These are phyloP conservation scores for Protomyctophum bolini DNA, from an alignment of 2,113 vertebrate genomes.

Conservation along the genomic window DNA sequence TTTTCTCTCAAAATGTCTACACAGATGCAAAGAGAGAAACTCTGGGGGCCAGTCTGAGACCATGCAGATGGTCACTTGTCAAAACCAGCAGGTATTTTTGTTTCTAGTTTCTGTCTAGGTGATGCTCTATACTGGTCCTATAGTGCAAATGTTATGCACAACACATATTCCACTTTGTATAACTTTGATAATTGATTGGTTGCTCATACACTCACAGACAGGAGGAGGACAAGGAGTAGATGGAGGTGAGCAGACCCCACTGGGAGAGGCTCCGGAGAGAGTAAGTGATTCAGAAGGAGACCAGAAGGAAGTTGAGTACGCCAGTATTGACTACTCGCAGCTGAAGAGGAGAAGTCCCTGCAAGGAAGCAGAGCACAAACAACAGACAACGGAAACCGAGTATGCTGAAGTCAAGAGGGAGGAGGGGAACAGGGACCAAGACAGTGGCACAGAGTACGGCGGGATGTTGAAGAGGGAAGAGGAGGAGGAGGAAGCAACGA, in stretches of 20 bases:
- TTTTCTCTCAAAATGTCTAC: not conserved
- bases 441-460: not conserved
- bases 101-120: not conserved
- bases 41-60: not conserved
- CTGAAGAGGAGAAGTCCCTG: slow-evolving; percentile 18
- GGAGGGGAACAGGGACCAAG: not conserved
- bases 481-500: slow-evolving; percentile 1
- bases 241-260: not conserved
- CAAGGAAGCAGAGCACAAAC: not conserved
- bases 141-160: not conserved
- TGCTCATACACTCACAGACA: slow-evolving; percentile 16
- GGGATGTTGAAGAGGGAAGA: not conserved
- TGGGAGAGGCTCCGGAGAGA: not conserved
- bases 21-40: no score
- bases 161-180: not conserved
- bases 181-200: not conserved
- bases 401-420: slow-evolving; percentile 71
- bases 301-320: slow-evolving; percentile 59
- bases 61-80: slow-evolving; percentile 41
- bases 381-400: slow-evolving; percentile 46
- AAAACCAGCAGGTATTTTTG: slow-evolving; percentile 17
- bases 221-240: slow-evolving; percentile 3
- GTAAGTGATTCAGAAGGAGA: not conserved
- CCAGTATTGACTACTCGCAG: slow-evolving; percentile 54
- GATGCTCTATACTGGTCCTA: not conserved